These are phyloP conservation scores for Etheostoma perlongum DNA, from an alignment of 2,797 vertebrate species.

Conservation along the genomic window DNA sequence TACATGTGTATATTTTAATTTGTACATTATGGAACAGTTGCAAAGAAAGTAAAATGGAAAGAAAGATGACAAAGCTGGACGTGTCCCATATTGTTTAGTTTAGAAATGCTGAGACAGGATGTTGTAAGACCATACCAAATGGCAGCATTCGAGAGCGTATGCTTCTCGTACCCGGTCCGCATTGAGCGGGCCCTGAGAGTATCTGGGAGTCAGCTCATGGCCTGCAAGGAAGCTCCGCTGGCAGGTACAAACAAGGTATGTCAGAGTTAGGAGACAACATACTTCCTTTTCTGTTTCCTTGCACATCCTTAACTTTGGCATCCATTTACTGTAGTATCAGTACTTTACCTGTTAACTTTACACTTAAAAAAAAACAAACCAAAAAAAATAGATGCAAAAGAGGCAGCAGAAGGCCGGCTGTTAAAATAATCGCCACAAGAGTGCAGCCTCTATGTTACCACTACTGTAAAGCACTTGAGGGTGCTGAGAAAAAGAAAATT, in stretches of 20 bases:
- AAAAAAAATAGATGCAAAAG: conserved; percentile 91
- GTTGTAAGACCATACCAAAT: conserved; percentile 99
- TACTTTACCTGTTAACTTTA: conserved; percentile 99
- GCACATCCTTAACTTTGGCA: conserved; percentile 98
- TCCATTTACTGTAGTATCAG: conserved; percentile 93
- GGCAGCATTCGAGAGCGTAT: conserved; percentile 99
- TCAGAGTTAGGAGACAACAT: conserved; percentile 99
- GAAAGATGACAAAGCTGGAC: conserved; percentile 96
- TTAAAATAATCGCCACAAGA: conserved; percentile 92
- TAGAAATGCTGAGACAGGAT: conserved; percentile 99
- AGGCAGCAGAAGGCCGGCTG: conserved; percentile 94
- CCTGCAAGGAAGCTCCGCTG: conserved; percentile 99
- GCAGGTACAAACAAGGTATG: conserved; percentile 99
- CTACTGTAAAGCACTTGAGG: conserved; percentile 96
- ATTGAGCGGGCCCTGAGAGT: conserved; percentile 99
- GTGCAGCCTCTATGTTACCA: conserved; percentile 93
- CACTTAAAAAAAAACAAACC: conserved; percentile 85
- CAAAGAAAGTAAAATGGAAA: conserved; percentile 92
- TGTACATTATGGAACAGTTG: conserved; percentile 89
- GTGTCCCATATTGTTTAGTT: conserved; percentile 94
- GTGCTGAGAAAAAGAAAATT: conserved; percentile 96
- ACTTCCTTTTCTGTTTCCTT: conserved; percentile 91
- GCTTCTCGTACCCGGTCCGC: conserved; percentile 99
- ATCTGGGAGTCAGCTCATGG: conserved; percentile 99
- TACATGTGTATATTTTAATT: conserved; percentile 91